phyloP scores from a whole-genome alignment of 2,797 vertebrate species.

The Leptoclinus maculatus region DNA sequence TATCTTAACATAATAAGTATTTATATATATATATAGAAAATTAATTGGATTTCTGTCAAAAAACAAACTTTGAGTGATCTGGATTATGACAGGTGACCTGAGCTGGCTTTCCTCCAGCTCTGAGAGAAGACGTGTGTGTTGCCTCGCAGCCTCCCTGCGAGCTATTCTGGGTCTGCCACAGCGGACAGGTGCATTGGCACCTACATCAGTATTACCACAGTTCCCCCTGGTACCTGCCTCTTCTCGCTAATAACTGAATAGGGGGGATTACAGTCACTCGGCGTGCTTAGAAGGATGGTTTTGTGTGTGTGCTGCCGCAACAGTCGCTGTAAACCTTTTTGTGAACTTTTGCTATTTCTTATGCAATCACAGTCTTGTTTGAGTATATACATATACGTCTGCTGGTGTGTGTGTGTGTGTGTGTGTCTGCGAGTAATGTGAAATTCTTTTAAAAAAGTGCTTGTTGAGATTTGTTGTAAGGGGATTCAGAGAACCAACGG shows the following conservation, averaged over 20 bases:
- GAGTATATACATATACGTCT: constrained; percentile 1
- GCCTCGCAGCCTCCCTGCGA: constrained; percentile 35
- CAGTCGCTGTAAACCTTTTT: constrained; percentile 16
- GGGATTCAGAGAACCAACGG: constrained; percentile 5
- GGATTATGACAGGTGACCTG: constrained; percentile 21
- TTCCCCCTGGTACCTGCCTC: constrained; percentile 39
- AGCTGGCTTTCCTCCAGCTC: constrained; percentile 16
- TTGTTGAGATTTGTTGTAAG: not conserved
- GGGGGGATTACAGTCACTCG: constrained; percentile 30
- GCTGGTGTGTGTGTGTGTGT: constrained; percentile 14
- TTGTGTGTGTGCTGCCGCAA: constrained; percentile 27
- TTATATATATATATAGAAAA: not conserved
- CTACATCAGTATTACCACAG: constrained; percentile 44
- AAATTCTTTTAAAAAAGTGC: not conserved
- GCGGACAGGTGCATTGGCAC: constrained; percentile 43
- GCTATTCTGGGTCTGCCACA: constrained; percentile 51
- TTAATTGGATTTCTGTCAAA: constrained; percentile 5
- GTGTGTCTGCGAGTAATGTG: constrained; percentile 10
- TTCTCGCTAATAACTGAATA: constrained; percentile 31
- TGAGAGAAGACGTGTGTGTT: constrained; percentile 12
- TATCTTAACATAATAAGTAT: not conserved
- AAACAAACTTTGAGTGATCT: not conserved
- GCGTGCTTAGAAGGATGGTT: constrained; percentile 15
- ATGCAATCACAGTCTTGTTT: constrained; percentile 37
- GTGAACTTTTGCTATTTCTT: constrained; percentile 34